These are phyloP conservation scores for Drosophila novamexicana DNA, from an alignment of 1,140 invertebrate species.

Conservation along the genomic window DNA sequence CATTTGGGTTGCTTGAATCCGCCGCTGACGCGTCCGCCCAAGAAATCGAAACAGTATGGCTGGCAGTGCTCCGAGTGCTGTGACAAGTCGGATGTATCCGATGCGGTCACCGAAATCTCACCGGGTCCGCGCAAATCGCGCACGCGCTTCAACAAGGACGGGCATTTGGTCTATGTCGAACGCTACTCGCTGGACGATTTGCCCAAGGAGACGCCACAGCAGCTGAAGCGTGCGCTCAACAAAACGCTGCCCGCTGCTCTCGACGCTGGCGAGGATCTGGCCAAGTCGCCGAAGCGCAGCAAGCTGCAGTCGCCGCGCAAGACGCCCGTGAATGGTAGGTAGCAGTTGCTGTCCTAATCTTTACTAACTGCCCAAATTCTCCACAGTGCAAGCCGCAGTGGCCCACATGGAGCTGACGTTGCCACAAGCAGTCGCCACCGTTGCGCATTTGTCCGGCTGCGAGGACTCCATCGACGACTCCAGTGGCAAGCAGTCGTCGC, in stretches of 20 bases:
- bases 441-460: conserved; percentile 49
- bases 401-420: conserved; percentile 11
- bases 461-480: conserved; percentile 74
- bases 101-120: conserved; percentile 89
- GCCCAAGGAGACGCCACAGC: conserved; percentile 46
- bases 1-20: conserved; percentile 97
- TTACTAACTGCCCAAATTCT: background rate
- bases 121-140: conserved; percentile 91
- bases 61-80: conserved; percentile 97
- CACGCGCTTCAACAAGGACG: conserved; percentile 90
- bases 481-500: conserved; percentile 62
- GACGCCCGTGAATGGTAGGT: conserved; percentile 64
- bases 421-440: conserved; percentile 26
- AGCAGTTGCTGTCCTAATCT: background rate
- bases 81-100: conserved; percentile 92
- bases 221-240: conserved; percentile 48
- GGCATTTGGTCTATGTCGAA: conserved; percentile 74
- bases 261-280: conserved; percentile 53
- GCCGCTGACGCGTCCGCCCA: conserved; percentile 95
- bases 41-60: conserved; percentile 96
- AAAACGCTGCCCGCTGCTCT: conserved; percentile 55
- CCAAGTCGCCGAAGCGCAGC: conserved; percentile 58
- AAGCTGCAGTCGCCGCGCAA: conserved; percentile 63
- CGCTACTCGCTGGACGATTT: conserved; percentile 67
- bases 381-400: conserved; percentile 26